These are phyloP conservation scores for Branchellion lobata DNA, from an alignment of 2,888 invertebrate species.

Conservation along the genomic window DNA sequence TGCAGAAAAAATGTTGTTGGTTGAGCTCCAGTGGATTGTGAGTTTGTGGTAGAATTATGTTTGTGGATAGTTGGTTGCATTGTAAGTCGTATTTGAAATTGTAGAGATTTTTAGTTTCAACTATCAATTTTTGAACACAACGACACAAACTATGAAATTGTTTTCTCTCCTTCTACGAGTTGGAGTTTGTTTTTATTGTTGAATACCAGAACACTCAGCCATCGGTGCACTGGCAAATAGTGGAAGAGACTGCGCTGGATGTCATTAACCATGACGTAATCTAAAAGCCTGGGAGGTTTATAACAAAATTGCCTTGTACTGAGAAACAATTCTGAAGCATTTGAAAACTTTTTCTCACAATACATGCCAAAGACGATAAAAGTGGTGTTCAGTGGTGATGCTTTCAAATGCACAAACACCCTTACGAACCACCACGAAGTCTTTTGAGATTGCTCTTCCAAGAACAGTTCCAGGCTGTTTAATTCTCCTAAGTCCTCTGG, in stretches of 20 bases:
- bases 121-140: background rate
- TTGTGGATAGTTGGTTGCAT: too few species aligned
- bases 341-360: too few species aligned
- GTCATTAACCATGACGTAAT: slow-evolving; percentile 30
- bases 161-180: background rate
- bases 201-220: background rate
- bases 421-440: too few species aligned
- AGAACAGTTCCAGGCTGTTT: background rate
- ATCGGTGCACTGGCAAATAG: slow-evolving; percentile 2
- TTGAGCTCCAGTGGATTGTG: too few species aligned
- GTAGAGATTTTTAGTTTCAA: background rate
- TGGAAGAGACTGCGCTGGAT: background rate
- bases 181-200: background rate
- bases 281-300: background rate
- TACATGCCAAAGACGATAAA: too few species aligned
- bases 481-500: background rate
- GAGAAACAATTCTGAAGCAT: background rate
- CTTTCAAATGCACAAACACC: too few species aligned
- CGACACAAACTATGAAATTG: background rate
- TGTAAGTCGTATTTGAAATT: too few species aligned
- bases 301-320: background rate
- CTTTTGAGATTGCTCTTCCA: background rate
- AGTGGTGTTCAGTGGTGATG: too few species aligned
- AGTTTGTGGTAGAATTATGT: background rate
- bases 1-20: background rate